Base-by-base conservation (phyloP, 2,797 vertebrate genomes). In the Hyperoplus immaculatus region DNA sequence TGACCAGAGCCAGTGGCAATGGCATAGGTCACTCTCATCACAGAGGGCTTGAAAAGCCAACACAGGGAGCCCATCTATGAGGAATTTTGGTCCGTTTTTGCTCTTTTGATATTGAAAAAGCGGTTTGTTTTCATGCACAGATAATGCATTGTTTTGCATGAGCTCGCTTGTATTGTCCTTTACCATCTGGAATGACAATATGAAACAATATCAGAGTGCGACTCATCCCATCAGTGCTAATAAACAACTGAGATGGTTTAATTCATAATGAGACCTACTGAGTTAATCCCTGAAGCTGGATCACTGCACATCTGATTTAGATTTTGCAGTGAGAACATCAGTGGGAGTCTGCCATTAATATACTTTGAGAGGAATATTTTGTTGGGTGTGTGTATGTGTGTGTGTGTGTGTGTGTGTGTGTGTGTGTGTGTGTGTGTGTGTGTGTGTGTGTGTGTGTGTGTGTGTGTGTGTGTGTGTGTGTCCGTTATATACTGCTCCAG, bases 241-340 rank as follows among this genome's bases (percentile, higher is more conserved):
- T 75, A 81, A 83, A 87, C 77, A 75, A 79, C 55, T 42, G 64
- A 69, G 56, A 64, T 12, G 18, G 62, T 83, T 79, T 73, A 42
- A 69, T 84, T 82, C 58, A 72, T 70, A 82, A 90, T 63, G 64
- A 82, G 69, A 86, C 75, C 69, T 75, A 61, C 73, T 69, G 13
- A 14, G 46, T 73, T 87, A 84, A 90, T 88, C 83, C 72, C 46
- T 60, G 21, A 72, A 78, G 74, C 55, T 76, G 66, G 63, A 87
- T 81, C 71, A 62, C 61, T 10, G 60, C 63, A 83, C 73, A 81
- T 84, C 81, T 85, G 78, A 85, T 78, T 88, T 75, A 57, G 69
- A 87, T 85, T 85, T 79, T 12, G 54, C 68, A 70, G 70, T 1
- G 61, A 70, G 53, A 67, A 84, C 75, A 59, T 86, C 77, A 77